Conservation (phyloP, 2,888 invertebrate species). For the Hemistola chrysoprasaria region DNA sequence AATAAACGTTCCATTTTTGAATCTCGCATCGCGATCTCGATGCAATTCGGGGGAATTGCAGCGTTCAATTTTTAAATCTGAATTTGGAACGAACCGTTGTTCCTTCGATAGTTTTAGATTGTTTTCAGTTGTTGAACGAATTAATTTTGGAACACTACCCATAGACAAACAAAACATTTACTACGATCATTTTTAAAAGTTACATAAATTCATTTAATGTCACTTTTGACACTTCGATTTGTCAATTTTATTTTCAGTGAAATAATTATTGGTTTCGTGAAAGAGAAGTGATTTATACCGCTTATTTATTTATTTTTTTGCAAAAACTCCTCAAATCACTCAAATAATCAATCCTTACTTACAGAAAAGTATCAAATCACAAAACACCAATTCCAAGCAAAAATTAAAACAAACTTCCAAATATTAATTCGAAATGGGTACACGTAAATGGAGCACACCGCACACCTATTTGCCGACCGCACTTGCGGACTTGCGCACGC, state of each 20-base stretch:
- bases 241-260: too few species aligned
- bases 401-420: slow-evolving; percentile 23
- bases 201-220: too few species aligned
- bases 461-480: slow-evolving; percentile 20
- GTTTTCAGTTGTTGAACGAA: neutral
- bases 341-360: too few species aligned
- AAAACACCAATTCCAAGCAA: neutral
- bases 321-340: too few species aligned
- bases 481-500: slow-evolving; percentile 44
- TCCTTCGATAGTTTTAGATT: slow-evolving; percentile 7
- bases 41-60: slow-evolving; percentile 43
- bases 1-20: slow-evolving; percentile 56
- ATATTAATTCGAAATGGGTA: slow-evolving; percentile 42
- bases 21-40: slow-evolving; percentile 39
- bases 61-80: slow-evolving; percentile 36
- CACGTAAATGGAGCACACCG: too few species aligned
- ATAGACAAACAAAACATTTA: too few species aligned
- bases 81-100: slow-evolving; percentile 10
- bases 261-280: too few species aligned
- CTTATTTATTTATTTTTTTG: too few species aligned
- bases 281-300: too few species aligned
- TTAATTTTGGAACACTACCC: too few species aligned
- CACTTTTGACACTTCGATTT: too few species aligned
- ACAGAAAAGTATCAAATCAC: neutral
- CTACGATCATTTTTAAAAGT: too few species aligned